Conservation (phyloP, 1,140 invertebrate species). For the Brachionus rubens region DNA sequence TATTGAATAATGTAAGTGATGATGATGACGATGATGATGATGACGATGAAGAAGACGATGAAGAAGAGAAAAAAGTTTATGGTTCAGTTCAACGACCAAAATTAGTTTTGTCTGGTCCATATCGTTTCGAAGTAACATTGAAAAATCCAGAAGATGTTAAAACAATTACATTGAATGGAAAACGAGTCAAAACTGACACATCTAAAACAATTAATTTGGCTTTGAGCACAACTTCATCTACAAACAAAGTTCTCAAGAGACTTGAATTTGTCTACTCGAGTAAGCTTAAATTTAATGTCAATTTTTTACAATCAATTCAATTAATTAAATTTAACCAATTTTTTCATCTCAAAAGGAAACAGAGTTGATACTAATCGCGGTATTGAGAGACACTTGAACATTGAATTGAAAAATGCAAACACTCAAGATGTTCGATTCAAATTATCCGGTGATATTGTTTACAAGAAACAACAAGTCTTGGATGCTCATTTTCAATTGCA, state of each 20-base stretch:
- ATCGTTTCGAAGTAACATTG: constrained; percentile 9
- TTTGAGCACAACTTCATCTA: background rate
- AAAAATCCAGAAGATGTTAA: constrained; percentile 40
- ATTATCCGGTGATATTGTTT: constrained; percentile 17
- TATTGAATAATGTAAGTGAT: background rate
- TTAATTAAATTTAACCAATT: no score
- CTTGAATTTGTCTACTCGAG: constrained; percentile 11
- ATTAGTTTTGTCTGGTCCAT: constrained; percentile 23
- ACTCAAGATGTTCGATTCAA: constrained; percentile 24
- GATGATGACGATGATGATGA: constrained; percentile 31
- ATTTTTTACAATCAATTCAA: no score
- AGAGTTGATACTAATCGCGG: constrained; percentile 29
- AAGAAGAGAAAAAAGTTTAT: background rate
- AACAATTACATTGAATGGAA: background rate
- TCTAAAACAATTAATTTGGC: background rate
- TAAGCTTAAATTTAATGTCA: no score
- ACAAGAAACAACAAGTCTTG: background rate
- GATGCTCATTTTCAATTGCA: background rate
- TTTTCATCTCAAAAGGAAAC: background rate
- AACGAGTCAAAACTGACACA: background rate
- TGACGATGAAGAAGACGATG: constrained; percentile 22
- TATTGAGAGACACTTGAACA: constrained; percentile 8
- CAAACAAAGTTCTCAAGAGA: constrained; percentile 12
- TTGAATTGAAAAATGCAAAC: background rate
- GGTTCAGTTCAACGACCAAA: background rate